phyloP scores from a whole-genome alignment of 2,113 vertebrate species.

The Podarcis cretensis region DNA sequence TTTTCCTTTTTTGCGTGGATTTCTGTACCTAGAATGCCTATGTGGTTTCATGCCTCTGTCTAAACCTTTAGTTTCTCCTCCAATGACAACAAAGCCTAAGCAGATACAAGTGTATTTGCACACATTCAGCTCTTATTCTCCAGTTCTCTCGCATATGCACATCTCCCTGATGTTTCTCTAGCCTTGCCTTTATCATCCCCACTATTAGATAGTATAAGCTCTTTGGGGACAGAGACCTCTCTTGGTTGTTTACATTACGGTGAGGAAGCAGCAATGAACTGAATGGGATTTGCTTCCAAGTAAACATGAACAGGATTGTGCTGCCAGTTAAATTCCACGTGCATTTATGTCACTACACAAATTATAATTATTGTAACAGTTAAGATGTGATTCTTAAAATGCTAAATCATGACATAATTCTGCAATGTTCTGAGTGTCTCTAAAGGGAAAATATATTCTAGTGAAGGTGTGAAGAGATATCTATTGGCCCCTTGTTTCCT shows the following conservation, averaged over 20 bases:
- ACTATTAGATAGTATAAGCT: neutral
- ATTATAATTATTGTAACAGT: neutral
- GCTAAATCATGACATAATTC: neutral
- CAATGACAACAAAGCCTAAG: neutral
- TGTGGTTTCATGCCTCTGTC: neutral
- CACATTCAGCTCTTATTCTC: neutral
- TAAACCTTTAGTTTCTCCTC: neutral
- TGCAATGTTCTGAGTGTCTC: conserved; percentile 29
- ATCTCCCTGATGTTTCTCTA: neutral
- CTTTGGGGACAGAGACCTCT: neutral
- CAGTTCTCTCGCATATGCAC: neutral
- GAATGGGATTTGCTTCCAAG: neutral
- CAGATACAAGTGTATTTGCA: neutral
- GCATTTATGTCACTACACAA: neutral
- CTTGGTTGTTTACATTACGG: neutral
- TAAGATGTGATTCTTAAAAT: neutral
- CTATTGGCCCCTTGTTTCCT: conserved; percentile 22
- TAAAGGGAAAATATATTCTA: conserved; percentile 64
- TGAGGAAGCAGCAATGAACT: neutral
- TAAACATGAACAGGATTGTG: too few relatives aligned
- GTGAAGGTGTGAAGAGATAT: conserved; percentile 21
- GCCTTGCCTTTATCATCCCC: neutral
- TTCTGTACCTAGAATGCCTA: neutral
- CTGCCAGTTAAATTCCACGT: neutral
- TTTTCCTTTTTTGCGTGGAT: neutral